These are phyloP conservation scores for Globodera ellingtonae DNA, from an alignment of 1,140 invertebrate species.

Conservation along the genomic window DNA sequence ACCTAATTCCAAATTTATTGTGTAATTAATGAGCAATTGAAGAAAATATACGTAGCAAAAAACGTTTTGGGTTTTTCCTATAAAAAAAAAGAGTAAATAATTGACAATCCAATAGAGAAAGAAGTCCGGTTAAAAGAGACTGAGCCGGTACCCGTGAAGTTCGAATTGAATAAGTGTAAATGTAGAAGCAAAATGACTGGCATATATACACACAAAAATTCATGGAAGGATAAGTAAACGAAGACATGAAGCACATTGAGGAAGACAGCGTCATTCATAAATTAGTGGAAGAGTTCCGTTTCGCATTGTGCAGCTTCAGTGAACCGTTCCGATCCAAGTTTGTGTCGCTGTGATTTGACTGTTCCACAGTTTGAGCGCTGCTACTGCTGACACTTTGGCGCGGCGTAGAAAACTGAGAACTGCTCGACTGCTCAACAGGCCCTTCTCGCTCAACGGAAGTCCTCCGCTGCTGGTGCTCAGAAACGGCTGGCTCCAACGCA, in stretches of 20 bases:
- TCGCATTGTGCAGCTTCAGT: background rate
- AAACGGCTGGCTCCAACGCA: background rate
- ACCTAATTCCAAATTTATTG: background rate
- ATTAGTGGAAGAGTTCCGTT: conserved; percentile 9
- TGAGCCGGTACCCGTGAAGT: background rate
- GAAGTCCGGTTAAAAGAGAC: background rate
- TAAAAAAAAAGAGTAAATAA: background rate
- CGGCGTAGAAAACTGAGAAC: conserved; percentile 7
- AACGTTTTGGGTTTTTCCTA: too few species aligned
- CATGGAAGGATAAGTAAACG: too few species aligned
- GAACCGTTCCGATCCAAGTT: background rate
- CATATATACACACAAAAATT: too few species aligned
- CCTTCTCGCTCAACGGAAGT: conserved; percentile 3
- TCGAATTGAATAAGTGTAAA: too few species aligned
- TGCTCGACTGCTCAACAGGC: background rate
- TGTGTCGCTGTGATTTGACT: background rate
- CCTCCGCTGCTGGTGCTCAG: conserved; percentile 8
- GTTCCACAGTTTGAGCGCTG: background rate
- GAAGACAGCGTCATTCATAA: background rate
- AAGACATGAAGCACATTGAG: too few species aligned
- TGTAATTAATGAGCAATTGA: background rate
- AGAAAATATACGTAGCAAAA: background rate
- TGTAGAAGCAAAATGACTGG: too few species aligned
- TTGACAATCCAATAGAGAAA: background rate
- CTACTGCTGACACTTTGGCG: conserved; percentile 4